Base-by-base conservation (phyloP, 2,888 invertebrate genomes). In the Lysandra coridon region DNA sequence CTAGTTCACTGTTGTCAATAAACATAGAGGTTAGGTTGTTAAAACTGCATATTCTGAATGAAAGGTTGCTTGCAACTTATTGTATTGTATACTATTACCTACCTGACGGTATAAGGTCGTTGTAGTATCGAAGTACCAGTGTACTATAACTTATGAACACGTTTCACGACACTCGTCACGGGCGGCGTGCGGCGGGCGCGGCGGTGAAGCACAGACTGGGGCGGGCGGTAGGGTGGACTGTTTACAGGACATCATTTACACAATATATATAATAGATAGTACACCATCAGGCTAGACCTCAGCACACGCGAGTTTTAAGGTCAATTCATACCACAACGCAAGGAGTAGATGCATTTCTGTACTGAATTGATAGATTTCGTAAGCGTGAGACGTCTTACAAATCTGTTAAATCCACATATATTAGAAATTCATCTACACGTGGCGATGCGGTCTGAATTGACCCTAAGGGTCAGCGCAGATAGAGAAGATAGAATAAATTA, bases 131-230 rank as follows among this genome's bases (percentile, higher is more conserved):
- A 69, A 1, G 17, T 37, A 69, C 69, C 33, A 37, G 33, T 14
- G 69, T 69, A 17, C 4, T 69, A 69, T 69, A 69, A 69, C 14
- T 37, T 69, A 69, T 17, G 85, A 84, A 86, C 87, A 85, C 81
- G 82, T 80, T 60, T 60, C 87, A 85, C 83, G 84, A 83, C 83
- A 87, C 86, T 85, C 89, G 89, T 88, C 89, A 87, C 86, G 87
- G 87, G 87, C 83, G 85, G 86, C 92, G 92, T 89, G 90, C 89
- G 87, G 82, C 85, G 87, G 81, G 83, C 83, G 83, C 88, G 87
- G 85, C 87, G 86, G 82, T 87, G 84, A 82, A 83, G 80, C 83
- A 84, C 84, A 82, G 80, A 91, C 91, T 91, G 90, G 88, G 87
- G 89, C 88, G 90, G 87, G 88, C 88, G 88, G 81, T 64, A 80